Base-by-base conservation (phyloP, 2,797 vertebrate genomes). In the Fistularia commersonii region DNA sequence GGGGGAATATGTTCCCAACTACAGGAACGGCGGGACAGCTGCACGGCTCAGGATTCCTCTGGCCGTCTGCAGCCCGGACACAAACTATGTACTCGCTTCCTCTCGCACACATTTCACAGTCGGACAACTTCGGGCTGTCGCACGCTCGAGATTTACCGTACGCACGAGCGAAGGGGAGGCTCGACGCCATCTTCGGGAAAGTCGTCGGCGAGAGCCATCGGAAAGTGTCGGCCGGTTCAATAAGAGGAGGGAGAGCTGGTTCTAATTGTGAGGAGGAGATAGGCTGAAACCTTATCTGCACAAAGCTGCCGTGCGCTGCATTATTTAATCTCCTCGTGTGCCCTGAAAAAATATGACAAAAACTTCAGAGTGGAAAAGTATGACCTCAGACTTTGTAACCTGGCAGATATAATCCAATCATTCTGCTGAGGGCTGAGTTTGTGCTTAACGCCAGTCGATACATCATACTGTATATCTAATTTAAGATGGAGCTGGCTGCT, bases 381-480 rank as follows among this genome's bases (percentile, higher is more conserved):
- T 89, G 85, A 90, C 41, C 79, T 90, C 86, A 89, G 82, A 72
- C 74, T 69, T 56, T 59, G 70, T 68, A 86, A 86, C 69, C 74
- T 81, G 77, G 77, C 86, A 86, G 77, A 83, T 77, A 78, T 80
- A 85, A 86, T 86, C 79, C 80, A 82, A 81, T 82, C 77, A 80
- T 76, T 80, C 74, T 79, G 73, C 68, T 35, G 63, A 74, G 77
- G 74, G 77, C 57, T 71, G 36, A 76, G 76, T 69, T 74, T 35
- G 33, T 66, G 72, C 71, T 73, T 68, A 83, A 80, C 74, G 75
- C 83, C 85, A 87, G 82, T 88, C 81, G 78, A 85, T 84, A 87
- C 86, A 90, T 89, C 86, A 86, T 79, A 64, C 76, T 69, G 72
- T 81, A 77, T 70, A 69, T 81, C 81, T 83, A 78, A 83, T 83